Base-by-base conservation (phyloP, 2,888 invertebrate species). In the Stenolophus ochropezus region DNA sequence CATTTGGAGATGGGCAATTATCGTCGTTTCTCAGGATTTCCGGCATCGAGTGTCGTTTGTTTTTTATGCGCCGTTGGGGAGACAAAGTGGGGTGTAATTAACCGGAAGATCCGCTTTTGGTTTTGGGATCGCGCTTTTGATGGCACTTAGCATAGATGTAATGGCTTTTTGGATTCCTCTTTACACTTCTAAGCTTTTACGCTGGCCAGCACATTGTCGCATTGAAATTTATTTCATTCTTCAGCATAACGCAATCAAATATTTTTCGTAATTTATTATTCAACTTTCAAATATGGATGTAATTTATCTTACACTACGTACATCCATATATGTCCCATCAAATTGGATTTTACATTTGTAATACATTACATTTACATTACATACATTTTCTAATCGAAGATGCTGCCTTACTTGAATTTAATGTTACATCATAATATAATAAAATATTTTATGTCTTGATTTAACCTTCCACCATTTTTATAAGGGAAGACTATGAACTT, bases 11-110 rank as follows among this genome's bases (percentile, higher is more conserved):
- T 69, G 21, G 73, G 73, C 73, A 21, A 73, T 73, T 73, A 73
- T 73, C 73, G 73, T 14, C 23, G 21, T 49, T 73, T 73, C 73
- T 73, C 47, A 49, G 73, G 49, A 73, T 49, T 49, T 73, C 49
- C 47, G 49, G 49, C 49, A 47, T 49, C 49, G 49, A 49, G 27
- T 73, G 73, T 73, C 73, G 69, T 69, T 73, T 49, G 73, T 73
- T 73, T 73, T 69, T 73, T 73, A 73, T 73, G 73, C 49, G 73
- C 23, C 73, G 73, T 73, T 73, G 49, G 73, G 73, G 49, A 73
- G 49, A 49, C 49, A 73, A 47, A 73, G 73, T 69, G 65, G 16
- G 18, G 33, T 69, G 65, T 69, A 69, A 69, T 69, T 69, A 69
- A 69, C 65, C 65, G 33, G 65, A 69, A 69, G 65, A 69, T 33